Percentiles rank a stretch among this genome's conserved stretches.
Evolutionary conservation across 2,113 vertebrate genomes (phyloP).

Genomic region (Rhea americana): DNA sequence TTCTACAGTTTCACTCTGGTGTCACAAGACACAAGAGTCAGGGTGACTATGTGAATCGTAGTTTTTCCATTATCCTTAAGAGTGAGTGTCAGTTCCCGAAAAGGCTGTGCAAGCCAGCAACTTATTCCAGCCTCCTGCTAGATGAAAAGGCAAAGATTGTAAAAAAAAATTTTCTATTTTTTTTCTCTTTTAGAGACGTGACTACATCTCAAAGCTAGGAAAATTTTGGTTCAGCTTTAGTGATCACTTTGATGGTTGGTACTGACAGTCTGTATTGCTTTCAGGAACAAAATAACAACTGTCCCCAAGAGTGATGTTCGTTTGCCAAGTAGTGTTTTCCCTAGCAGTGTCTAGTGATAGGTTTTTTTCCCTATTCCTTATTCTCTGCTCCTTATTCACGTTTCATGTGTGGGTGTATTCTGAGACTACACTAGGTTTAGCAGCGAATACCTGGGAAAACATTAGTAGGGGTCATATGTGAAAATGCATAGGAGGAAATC

Average conservation of each 20-base stretch:
- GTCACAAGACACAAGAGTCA: background rate
- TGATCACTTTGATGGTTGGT: background rate
- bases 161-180: background rate
- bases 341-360: background rate
- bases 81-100: background rate
- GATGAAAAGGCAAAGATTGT: background rate
- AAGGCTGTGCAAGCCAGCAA: background rate
- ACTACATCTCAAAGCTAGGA: background rate
- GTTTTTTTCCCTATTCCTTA: background rate
- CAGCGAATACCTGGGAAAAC: background rate
- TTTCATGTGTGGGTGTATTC: background rate
- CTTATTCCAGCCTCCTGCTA: background rate
- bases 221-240: background rate
- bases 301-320: background rate
- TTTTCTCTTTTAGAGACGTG: background rate
- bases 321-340: background rate
- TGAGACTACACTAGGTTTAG: background rate
- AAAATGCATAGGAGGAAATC: background rate
- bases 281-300: background rate
- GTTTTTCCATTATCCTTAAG: background rate
- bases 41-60: accelerated
- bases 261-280: background rate
- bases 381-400: background rate
- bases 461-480: background rate
- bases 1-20: background rate